These are phyloP conservation scores for Peromyscus leucopus DNA, from an alignment of 2,113 vertebrate genomes.

Conservation along the genomic window DNA sequence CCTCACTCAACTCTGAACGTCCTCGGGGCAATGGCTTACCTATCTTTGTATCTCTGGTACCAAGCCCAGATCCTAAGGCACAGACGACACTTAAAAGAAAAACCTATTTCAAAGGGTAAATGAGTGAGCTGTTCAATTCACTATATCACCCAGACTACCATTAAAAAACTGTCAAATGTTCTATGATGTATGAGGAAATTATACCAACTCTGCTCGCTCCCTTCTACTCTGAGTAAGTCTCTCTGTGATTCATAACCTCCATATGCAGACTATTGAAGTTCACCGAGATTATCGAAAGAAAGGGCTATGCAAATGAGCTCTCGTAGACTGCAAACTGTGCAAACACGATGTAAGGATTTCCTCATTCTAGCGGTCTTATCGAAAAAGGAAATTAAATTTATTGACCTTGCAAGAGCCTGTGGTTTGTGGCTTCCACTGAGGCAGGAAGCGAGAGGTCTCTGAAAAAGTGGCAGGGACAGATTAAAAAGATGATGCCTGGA, in stretches of 20 bases:
- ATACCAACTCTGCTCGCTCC: neutral
- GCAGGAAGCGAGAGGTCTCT: slow-evolving; percentile 50
- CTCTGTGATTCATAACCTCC: neutral
- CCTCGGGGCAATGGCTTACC: neutral
- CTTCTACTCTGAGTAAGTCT: slow-evolving; percentile 2
- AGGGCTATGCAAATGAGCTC: neutral
- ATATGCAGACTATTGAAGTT: neutral
- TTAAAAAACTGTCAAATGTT: neutral
- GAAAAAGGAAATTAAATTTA: slow-evolving; percentile 70
- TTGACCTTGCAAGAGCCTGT: slow-evolving; percentile 61
- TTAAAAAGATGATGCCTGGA: slow-evolving; percentile 4
- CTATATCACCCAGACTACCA: neutral
- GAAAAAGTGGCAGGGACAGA: neutral
- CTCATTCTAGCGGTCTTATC: slow-evolving; percentile 58
- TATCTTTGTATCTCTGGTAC: neutral
- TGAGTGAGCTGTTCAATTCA: slow-evolving; percentile 23
- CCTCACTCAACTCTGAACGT: neutral
- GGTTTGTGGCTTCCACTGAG: slow-evolving; percentile 71
- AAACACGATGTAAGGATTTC: neutral
- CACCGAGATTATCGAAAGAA: slow-evolving; percentile 33
- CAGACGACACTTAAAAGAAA: neutral
- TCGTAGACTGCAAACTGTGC: neutral
- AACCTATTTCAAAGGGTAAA: slow-evolving; percentile 43
- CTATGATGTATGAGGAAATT: neutral
- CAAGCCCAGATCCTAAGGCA: neutral